Evolutionary conservation across 2,113 vertebrate genomes (phyloP).

Genomic region (Carassius auratus): DNA sequence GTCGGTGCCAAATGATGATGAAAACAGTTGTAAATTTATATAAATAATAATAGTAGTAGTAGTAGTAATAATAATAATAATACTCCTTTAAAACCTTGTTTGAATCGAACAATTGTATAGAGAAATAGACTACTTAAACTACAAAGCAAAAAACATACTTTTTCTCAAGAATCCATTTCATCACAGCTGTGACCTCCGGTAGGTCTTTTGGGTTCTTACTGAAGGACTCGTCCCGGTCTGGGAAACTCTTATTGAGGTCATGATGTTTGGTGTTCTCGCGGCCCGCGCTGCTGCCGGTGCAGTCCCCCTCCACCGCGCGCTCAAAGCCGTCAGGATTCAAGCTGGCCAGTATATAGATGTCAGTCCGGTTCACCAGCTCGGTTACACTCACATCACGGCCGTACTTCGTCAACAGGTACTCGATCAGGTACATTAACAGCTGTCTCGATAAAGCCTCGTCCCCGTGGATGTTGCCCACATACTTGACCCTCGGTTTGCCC

Average conservation of each 20-base stretch:
- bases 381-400: constrained; percentile 75
- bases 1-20: not conserved
- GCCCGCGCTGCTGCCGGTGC: constrained; percentile 68
- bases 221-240: constrained; percentile 79
- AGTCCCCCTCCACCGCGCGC: constrained; percentile 82
- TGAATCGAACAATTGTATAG: not conserved
- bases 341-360: constrained; percentile 92
- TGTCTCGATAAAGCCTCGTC: constrained; percentile 93
- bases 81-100: too few species aligned
- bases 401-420: constrained; percentile 81
- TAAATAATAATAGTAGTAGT: too few species aligned
- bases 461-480: constrained; percentile 94
- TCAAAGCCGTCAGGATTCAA: constrained; percentile 97
- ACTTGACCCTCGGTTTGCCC: constrained; percentile 88
- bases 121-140: not conserved
- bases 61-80: too few species aligned
- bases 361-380: constrained; percentile 83
- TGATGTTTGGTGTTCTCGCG: constrained; percentile 77
- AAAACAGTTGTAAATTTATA: too few species aligned
- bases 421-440: constrained; percentile 86
- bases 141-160: constrained; percentile 75
- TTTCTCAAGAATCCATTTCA: constrained; percentile 88
- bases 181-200: constrained; percentile 87
- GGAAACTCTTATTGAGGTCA: constrained; percentile 91
- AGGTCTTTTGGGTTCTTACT: constrained; percentile 61